Percentiles rank a stretch among this genome's conserved stretches.
Evolutionary conservation across 2,797 vertebrate species (phyloP).

Genomic region (Gallinago nigripennis): DNA sequence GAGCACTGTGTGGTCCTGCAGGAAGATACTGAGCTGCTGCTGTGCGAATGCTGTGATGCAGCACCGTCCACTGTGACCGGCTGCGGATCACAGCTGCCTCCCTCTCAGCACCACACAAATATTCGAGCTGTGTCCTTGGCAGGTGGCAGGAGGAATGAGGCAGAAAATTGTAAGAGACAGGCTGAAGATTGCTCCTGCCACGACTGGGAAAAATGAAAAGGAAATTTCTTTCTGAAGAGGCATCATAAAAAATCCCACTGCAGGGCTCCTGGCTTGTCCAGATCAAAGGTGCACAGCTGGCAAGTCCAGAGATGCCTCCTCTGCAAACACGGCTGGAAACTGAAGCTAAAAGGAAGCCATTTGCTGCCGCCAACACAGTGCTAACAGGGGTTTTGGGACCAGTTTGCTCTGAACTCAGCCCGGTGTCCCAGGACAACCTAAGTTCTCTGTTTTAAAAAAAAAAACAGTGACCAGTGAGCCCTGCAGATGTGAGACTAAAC

Average conservation of each 20-base stretch:
- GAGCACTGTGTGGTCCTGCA: neutral
- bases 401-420: neutral
- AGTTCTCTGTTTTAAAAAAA: neutral
- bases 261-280: neutral
- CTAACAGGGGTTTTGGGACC: neutral
- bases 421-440: neutral
- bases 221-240: conserved; percentile 16
- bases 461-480: neutral
- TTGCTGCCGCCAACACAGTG: neutral
- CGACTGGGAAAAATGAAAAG: conserved; percentile 24
- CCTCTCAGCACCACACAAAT: neutral
- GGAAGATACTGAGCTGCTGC: neutral
- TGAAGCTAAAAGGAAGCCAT: neutral
- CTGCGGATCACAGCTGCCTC: rapidly evolving
- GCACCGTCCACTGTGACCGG: rapidly evolving
- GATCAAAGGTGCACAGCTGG: conserved; percentile 3
- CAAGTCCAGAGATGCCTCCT: neutral
- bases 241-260: neutral
- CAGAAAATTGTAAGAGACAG: conserved; percentile 19
- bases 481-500: neutral
- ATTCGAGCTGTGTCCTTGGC: neutral
- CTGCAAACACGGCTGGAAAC: neutral
- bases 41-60: neutral
- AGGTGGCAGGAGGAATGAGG: conserved; percentile 36
- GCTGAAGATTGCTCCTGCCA: conserved; percentile 26